These are phyloP conservation scores for Clinocottus analis DNA, from an alignment of 2,113 vertebrate genomes.

Conservation along the genomic window DNA sequence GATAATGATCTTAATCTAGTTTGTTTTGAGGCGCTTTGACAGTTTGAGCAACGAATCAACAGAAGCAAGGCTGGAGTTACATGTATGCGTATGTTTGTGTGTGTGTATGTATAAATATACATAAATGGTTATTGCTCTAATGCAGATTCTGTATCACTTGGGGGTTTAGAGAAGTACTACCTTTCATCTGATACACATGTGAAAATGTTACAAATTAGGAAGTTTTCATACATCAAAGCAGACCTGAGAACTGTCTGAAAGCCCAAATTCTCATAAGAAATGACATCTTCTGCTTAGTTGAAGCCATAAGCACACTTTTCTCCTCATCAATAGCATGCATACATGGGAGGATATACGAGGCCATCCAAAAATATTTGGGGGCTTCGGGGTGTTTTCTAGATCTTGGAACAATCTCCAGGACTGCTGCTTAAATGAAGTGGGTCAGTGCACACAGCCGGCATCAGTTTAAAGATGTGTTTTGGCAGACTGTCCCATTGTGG, in stretches of 20 bases:
- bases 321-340: neutral
- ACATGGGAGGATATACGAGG: neutral
- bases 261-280: neutral
- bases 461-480: neutral
- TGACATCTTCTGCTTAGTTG: neutral
- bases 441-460: neutral
- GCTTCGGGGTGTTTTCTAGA: neutral
- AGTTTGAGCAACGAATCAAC: constrained; percentile 43
- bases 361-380: neutral
- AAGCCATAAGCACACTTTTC: constrained; percentile 33
- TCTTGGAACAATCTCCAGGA: neutral
- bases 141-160: constrained; percentile 23
- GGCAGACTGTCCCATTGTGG: neutral
- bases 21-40: constrained; percentile 16
- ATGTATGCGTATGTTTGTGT: too few relatives aligned
- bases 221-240: constrained; percentile 2
- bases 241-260: constrained; percentile 3
- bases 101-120: too few relatives aligned
- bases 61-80: too few relatives aligned
- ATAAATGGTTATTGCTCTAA: neutral
- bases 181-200: neutral
- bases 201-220: too few relatives aligned
- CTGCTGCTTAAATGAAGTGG: neutral
- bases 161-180: neutral
- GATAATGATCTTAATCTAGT: neutral